Base-by-base conservation (phyloP, 2,113 vertebrate species). In the Capreolus pygargus region DNA sequence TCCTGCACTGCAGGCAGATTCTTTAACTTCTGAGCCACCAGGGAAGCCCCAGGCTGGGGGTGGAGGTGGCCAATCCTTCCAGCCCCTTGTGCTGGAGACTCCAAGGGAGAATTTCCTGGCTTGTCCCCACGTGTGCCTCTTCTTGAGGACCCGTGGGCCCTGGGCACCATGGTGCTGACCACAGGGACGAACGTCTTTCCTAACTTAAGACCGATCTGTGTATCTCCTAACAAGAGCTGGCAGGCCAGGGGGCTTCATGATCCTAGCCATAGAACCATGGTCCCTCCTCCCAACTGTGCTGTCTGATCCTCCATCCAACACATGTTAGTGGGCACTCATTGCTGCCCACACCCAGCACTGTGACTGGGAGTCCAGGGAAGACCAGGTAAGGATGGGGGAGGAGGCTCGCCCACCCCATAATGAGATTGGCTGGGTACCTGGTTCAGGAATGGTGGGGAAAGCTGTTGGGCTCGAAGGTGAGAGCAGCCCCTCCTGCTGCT, bases 381-480 rank as follows among this genome's bases (percentile, higher is more conserved):
- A 84, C 58, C 61, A 6, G 21, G 9, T 2, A 16, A 84, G 60
- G 23, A 6, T 16, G 2, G 25, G 30, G 25, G 39, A 61, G 60
- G 55, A 52, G n/a, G 30, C 5, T 13, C 16, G 14, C 2, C 8
- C 7, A 8, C 36, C 5, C 6, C 6, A 45, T 14, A 33, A 30
- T 23, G 14, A 70, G 43, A 43, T 45, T 23, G 1, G 6, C 57
- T 0, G 47, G 0, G 5, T 14, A 13, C 19, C 1, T 3, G n/a
- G 86, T 23, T 13, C 14, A 79, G 54, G 54, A 4, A 57, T 0
- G 8, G 36, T 0, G 6, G 36, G 27, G 36, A 45, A 21, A 13
- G 33, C 33, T 23, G 45, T 74, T n/a, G 79, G 43, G 43, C 70
- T 89, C 10, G 2, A 52, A 74, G 50, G 57, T 30, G 3, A 84